Evolutionary conservation across 2,888 invertebrate species (phyloP).

Genomic region (Drosophila histrio): DNA sequence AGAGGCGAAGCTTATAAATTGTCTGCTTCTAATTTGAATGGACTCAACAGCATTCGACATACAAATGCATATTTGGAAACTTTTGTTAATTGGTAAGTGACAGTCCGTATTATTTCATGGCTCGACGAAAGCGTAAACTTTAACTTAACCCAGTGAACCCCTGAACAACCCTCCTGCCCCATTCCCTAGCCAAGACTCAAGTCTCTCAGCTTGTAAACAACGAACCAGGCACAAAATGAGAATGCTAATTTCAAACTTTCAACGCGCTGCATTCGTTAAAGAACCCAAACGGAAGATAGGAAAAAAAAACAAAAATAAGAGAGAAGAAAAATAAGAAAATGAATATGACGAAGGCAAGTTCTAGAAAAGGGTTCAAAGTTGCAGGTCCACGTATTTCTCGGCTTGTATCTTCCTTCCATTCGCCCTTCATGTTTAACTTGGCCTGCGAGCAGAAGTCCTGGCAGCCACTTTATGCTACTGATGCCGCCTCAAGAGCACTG

Average conservation of each 20-base stretch:
- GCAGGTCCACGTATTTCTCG: constrained; percentile 35
- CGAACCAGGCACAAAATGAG: constrained; percentile 31
- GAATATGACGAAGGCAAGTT: constrained; percentile 29
- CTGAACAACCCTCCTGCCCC: neutral
- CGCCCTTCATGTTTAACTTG: constrained; percentile 57
- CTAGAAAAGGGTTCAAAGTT: constrained; percentile 51
- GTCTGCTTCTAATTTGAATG: constrained; percentile 81
- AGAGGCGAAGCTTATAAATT: constrained; percentile 53
- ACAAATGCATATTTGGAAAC: constrained; percentile 84
- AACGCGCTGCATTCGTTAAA: constrained; percentile 55
- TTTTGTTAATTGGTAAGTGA: constrained; percentile 83
- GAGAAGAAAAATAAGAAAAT: constrained; percentile 12
- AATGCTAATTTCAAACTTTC: constrained; percentile 73
- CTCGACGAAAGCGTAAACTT: constrained; percentile 36
- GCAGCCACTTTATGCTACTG: constrained; percentile 34
- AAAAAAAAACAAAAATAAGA: neutral
- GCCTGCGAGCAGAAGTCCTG: constrained; percentile 25
- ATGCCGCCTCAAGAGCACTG: constrained; percentile 26
- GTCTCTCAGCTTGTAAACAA: constrained; percentile 31
- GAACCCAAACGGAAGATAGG: neutral
- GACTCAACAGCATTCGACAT: constrained; percentile 81
- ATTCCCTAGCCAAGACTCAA: neutral
- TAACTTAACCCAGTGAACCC: constrained; percentile 9
- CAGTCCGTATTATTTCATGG: constrained; percentile 49
- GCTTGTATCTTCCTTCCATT: constrained; percentile 14